phyloP scores from a whole-genome alignment of 2,797 vertebrate genomes.

The Centropyge bicolor region DNA sequence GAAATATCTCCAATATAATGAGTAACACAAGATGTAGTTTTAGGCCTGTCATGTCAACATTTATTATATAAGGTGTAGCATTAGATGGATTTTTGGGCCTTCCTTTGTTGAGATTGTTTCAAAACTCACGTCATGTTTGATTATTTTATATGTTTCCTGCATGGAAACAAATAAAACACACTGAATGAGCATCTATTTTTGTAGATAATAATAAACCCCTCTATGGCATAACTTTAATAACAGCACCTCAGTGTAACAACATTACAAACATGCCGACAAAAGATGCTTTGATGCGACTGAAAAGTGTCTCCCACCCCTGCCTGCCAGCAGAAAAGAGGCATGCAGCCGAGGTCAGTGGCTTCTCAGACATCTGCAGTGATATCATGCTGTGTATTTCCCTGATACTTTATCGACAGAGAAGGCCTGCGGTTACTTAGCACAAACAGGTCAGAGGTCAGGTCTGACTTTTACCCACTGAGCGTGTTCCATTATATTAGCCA shows the following conservation, averaged over 20 bases:
- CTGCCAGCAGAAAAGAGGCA: slow-evolving; percentile 36
- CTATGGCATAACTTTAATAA: neutral
- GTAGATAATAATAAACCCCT: neutral
- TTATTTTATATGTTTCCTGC: neutral
- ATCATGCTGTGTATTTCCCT: slow-evolving; percentile 75
- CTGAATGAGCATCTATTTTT: neutral
- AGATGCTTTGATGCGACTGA: slow-evolving; percentile 11
- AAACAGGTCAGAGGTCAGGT: slow-evolving; percentile 90
- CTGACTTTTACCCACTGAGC: slow-evolving; percentile 87
- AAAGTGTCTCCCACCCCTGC: slow-evolving; percentile 39
- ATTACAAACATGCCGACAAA: slow-evolving; percentile 9
- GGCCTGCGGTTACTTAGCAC: slow-evolving; percentile 91
- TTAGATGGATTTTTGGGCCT: neutral
- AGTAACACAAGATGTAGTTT: neutral
- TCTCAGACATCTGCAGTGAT: slow-evolving; percentile 55
- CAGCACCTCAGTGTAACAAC: neutral
- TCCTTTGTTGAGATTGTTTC: neutral
- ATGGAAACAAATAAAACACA: neutral
- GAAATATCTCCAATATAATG: slow-evolving; percentile 31
- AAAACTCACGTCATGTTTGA: neutral
- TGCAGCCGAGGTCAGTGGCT: slow-evolving; percentile 46
- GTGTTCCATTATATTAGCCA: slow-evolving; percentile 86
- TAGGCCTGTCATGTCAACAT: neutral
- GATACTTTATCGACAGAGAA: slow-evolving; percentile 90
- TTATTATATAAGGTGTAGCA: slow-evolving; percentile 18